Base-by-base conservation (phyloP, 1,140 invertebrate species). In the Pogonomyrmex barbatus region DNA sequence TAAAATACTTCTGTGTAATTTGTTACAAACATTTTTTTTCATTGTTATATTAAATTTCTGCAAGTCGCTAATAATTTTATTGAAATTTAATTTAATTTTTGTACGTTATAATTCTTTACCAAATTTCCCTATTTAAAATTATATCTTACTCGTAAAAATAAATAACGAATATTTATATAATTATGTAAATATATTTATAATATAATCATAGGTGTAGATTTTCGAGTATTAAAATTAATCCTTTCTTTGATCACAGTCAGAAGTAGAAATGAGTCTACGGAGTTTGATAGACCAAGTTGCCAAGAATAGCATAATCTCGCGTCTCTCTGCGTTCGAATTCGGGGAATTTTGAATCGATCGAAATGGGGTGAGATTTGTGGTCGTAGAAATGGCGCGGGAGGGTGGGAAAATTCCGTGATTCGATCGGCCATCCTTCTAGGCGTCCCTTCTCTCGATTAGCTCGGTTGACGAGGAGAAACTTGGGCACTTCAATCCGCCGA, bases 291-390 rank as follows among this genome's bases (percentile, higher is more conserved):
- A 36, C 47, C 8, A 47, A 5, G 8, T 47, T 63, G 10, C 39
- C 36, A 12, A 30, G 50, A 12, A 39, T 30, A 39, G 65, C 8
- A 54, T 54, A 56, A 71, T 42, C 8, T 56, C 33, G 45, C 63
- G 45, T 52, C 70, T 42, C 50, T 36, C 50, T 36, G 9, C 2
- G 17, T 1, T 10, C 3, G 47, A 54, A 47, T 70, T 81, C 17
- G 47, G n/a, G 30, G 47, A 70, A 70, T 70, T 82, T 82, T n/a
- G 65, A 81, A 81, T 81, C 78, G 50, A 71, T 82, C 65, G 65
- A 81, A 70, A 65, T 14, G 2, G 6, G 14, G n/a, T 8, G 50
- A 70, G 65, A 71, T 82, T 82, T 81, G 78, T 17, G 78, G 65
- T 70, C 47, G 39, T 70, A 10, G 78, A 45, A 52, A 70, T 54